Evolutionary conservation across 64 coral and sea anemone species (phyloP).

Genomic region (Montipora capricornis): DNA sequence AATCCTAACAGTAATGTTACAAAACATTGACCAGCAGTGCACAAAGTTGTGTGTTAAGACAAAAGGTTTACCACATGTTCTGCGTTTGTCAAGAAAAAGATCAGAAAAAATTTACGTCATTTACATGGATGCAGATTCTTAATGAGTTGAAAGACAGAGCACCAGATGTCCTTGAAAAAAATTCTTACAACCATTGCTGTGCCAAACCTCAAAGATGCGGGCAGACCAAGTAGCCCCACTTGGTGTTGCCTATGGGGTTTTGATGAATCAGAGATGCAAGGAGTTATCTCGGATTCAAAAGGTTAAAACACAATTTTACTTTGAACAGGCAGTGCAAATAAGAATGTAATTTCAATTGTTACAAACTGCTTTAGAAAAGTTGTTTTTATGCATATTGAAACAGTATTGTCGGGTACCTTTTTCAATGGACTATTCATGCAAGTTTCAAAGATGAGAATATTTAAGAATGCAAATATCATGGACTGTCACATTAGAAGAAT

Average conservation of each 20-base stretch:
- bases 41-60: slow-evolving; percentile 43
- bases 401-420: neutral
- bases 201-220: slow-evolving; percentile 25
- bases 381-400: neutral
- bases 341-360: slow-evolving; percentile 40
- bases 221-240: slow-evolving; percentile 53
- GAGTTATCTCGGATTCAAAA: slow-evolving; percentile 60
- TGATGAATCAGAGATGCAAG: slow-evolving; percentile 51
- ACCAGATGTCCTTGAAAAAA: slow-evolving; percentile 62
- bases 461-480: too few species aligned
- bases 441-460: neutral
- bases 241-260: slow-evolving; percentile 40
- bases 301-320: slow-evolving; percentile 29
- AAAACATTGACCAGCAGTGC: slow-evolving; percentile 45
- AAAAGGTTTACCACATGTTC: slow-evolving; percentile 7
- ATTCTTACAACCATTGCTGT: slow-evolving; percentile 61
- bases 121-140: slow-evolving; percentile 47
- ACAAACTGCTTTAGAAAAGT: neutral
- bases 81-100: slow-evolving; percentile 1
- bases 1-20: slow-evolving; percentile 43
- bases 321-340: slow-evolving; percentile 62
- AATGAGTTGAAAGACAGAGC: slow-evolving; percentile 66
- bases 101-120: slow-evolving; percentile 13
- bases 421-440: neutral
- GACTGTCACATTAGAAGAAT: too few species aligned